Percentiles rank a stretch among this genome's conserved stretches.
These are phyloP conservation scores for Mystacides longicornis DNA, from an alignment of 2,888 invertebrate genomes.

Conservation along the genomic window DNA sequence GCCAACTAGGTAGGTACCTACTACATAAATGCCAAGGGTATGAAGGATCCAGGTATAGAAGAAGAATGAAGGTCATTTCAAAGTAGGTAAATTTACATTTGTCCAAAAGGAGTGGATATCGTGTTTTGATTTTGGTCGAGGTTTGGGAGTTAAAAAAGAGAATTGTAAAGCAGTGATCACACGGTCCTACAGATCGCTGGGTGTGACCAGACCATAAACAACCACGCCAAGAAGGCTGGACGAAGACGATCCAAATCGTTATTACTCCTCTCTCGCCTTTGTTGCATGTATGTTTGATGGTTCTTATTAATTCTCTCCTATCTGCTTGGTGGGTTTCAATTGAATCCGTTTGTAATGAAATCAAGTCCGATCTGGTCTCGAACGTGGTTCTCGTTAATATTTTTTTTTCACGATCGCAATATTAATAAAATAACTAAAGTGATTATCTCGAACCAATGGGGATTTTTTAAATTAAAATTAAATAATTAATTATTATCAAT, in stretches of 20 bases:
- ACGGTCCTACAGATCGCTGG: slow-evolving; percentile 17
- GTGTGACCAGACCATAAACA: slow-evolving; percentile 17
- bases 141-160: neutral
- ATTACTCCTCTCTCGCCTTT: neutral
- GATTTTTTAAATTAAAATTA: too few relatives aligned
- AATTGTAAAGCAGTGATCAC: slow-evolving; percentile 8
- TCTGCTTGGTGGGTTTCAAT: too few relatives aligned
- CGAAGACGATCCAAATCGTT: neutral
- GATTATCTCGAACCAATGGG: too few relatives aligned
- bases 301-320: slow-evolving; percentile 11
- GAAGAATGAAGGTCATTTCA: too few relatives aligned
- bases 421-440: too few relatives aligned
- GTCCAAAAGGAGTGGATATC: too few relatives aligned
- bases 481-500: too few relatives aligned
- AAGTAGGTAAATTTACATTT: too few relatives aligned
- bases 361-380: neutral
- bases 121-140: neutral
- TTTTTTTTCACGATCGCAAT: neutral
- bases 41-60: too few relatives aligned
- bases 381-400: neutral
- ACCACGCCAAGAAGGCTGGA: slow-evolving; percentile 4
- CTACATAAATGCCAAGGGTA: too few relatives aligned
- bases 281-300: neutral
- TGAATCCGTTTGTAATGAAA: slow-evolving; percentile 11
- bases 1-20: too few relatives aligned